Base-by-base conservation (phyloP, 2,113 vertebrate species). In the Dipodomys spectabilis region DNA sequence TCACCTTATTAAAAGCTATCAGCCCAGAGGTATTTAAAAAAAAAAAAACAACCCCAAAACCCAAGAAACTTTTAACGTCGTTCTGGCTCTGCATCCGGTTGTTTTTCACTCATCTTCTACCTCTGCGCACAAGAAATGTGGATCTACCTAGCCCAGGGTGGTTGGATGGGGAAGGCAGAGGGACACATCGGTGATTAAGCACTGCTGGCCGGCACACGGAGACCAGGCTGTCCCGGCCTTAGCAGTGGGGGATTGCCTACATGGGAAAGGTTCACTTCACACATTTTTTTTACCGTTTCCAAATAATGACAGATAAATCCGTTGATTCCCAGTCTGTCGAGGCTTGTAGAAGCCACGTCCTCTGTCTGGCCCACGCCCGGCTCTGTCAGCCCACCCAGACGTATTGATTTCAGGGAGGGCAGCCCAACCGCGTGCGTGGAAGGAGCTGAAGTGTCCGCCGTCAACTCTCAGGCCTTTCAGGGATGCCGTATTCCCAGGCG, bases 221-320 rank as follows among this genome's bases (percentile, higher is more conserved):
- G 92, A 91, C 45, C 8, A 67, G 67, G 78, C 88, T 88, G 92
- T 62, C 94, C 86, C 60, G 45, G 30, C 44, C 90, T 74, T 19
- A 39, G 25, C 79, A 64, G 72, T 53, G 49, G 67, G 83, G 83
- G 67, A 87, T 86, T 81, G 78, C 91, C 90, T 95, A 91, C 57
- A 53, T 6, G 44, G 91, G 95, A 96, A 94, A 89, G 78, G 92
- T 96, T 83, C 90, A 86, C 90, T 94, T 96, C 96, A 96, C 93
- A 86, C 49, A 93, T 96, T 95, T 57, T 96, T 88, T 91, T 92
- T 86, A 39, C 39, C 39, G 60, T 82, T 96, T 96, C 85, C 80
- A 96, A 83, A 92, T 84, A 90, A 2, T 5, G 67, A 78, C 94
- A 75, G 94, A 88, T 72, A 94, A 94, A 94, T 72, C 94, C 82